Conservation (phyloP, 2,113 vertebrate genomes). For the Oncorhynchus gorbuscha region DNA sequence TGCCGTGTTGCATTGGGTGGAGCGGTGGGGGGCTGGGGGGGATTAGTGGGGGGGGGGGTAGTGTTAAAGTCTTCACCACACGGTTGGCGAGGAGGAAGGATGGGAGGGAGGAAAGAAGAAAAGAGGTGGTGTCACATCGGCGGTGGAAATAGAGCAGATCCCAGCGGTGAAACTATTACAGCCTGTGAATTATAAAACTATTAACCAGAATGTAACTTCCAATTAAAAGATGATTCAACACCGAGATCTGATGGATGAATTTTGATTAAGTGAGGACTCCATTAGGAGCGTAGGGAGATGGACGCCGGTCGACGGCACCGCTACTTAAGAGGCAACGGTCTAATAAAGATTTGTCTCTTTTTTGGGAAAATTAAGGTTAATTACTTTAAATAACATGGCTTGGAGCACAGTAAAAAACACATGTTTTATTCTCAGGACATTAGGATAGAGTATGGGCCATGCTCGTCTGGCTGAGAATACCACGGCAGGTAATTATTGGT, state of each 20-base stretch:
- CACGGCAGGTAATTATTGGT: constrained; percentile 32
- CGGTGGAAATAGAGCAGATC: constrained; percentile 91
- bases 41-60: constrained; percentile 17
- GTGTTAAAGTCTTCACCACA: neutral
- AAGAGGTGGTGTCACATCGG: constrained; percentile 78
- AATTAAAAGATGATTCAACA: constrained; percentile 99
- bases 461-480: constrained; percentile 47
- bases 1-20: neutral
- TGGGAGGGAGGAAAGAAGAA: constrained; percentile 34
- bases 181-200: constrained; percentile 98
- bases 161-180: constrained; percentile 97
- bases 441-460: constrained; percentile 68
- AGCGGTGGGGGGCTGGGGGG: constrained; percentile 13
- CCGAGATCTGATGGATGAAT: constrained; percentile 99
- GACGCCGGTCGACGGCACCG: constrained; percentile 83
- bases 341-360: constrained; percentile 89
- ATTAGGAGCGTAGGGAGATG: constrained; percentile 94
- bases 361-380: constrained; percentile 97
- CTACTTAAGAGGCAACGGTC: constrained; percentile 93
- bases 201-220: constrained; percentile 99
- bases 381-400: constrained; percentile 98
- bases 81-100: neutral
- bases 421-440: constrained; percentile 85
- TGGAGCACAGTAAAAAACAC: constrained; percentile 81
- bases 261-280: constrained; percentile 99